Evolutionary conservation across 1,140 invertebrate species (phyloP).

Genomic region (Gerris buenoi): DNA sequence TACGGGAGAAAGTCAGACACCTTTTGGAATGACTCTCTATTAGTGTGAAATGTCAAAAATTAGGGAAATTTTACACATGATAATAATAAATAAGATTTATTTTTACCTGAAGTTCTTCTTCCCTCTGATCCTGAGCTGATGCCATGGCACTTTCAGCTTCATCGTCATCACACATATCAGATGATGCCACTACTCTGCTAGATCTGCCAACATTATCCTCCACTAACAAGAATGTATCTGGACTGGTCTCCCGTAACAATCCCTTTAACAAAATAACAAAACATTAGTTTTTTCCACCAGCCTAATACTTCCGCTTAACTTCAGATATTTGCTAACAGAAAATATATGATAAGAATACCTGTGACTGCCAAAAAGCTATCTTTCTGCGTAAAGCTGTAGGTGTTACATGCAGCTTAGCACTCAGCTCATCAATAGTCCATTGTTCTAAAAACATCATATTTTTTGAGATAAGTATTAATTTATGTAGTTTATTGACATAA

Average conservation of each 20-base stretch:
- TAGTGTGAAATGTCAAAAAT: no score
- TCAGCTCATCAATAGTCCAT: conserved; percentile 73
- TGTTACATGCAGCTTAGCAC: conserved; percentile 67
- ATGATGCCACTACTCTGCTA: conserved; percentile 24
- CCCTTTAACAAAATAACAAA: conserved; percentile 36
- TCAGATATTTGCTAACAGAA: neutral
- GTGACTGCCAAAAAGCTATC: conserved; percentile 81
- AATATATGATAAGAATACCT: conserved; percentile 21
- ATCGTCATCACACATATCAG: conserved; percentile 71
- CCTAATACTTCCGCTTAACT: neutral
- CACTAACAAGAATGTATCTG: conserved; percentile 59
- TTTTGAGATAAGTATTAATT: no score
- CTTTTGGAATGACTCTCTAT: no score
- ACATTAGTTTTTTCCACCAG: neutral
- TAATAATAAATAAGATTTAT: no score
- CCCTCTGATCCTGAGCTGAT: conserved; percentile 77
- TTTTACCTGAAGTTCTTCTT: conserved; percentile 70
- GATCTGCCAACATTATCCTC: conserved; percentile 45
- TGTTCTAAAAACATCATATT: conserved; percentile 38
- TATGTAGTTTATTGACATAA: no score
- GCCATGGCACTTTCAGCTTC: conserved; percentile 85
- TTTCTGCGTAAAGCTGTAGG: conserved; percentile 64
- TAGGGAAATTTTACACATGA: no score
- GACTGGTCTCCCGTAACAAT: conserved; percentile 54
- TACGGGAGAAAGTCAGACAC: no score